These are phyloP conservation scores for Globia sparganii DNA, from an alignment of 2,888 invertebrate genomes.

Conservation along the genomic window DNA sequence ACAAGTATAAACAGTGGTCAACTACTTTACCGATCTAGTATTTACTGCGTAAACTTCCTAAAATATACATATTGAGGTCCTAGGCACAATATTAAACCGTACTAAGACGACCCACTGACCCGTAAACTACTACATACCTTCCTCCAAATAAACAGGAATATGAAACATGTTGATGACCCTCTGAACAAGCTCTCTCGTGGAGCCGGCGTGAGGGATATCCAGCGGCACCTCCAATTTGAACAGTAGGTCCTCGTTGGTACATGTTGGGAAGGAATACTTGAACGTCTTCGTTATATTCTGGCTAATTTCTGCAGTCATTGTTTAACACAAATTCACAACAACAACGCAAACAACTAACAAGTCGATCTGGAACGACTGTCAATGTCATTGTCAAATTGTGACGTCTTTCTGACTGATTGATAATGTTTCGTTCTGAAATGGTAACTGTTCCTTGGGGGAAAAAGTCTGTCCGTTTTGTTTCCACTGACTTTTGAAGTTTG, in stretches of 20 bases:
- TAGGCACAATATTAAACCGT: not conserved
- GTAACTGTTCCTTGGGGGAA: not conserved
- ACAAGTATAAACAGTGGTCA: not conserved
- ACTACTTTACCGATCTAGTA: not conserved
- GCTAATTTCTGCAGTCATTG: constrained; percentile 80
- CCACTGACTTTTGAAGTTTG: not conserved
- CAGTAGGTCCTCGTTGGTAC: constrained; percentile 88
- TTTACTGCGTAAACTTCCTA: not conserved
- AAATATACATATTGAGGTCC: not conserved
- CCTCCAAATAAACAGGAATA: constrained; percentile 92
- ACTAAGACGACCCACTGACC: no score
- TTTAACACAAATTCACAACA: constrained; percentile 50
- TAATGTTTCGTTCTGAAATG: constrained; percentile 15
- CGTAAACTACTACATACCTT: constrained; percentile 82
- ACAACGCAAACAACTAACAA: constrained; percentile 10
- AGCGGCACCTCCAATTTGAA: constrained; percentile 91
- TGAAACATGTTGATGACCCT: constrained; percentile 92
- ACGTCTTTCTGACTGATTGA: not conserved
- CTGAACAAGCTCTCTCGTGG: constrained; percentile 91
- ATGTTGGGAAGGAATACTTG: constrained; percentile 90
- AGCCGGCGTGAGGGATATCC: constrained; percentile 91
- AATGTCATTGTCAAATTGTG: constrained; percentile 8
- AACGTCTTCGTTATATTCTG: constrained; percentile 81
- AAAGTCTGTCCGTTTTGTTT: not conserved
- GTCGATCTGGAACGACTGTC: not conserved